Base-by-base conservation (phyloP, 2,888 invertebrate species). In the Nomada fucata region DNA sequence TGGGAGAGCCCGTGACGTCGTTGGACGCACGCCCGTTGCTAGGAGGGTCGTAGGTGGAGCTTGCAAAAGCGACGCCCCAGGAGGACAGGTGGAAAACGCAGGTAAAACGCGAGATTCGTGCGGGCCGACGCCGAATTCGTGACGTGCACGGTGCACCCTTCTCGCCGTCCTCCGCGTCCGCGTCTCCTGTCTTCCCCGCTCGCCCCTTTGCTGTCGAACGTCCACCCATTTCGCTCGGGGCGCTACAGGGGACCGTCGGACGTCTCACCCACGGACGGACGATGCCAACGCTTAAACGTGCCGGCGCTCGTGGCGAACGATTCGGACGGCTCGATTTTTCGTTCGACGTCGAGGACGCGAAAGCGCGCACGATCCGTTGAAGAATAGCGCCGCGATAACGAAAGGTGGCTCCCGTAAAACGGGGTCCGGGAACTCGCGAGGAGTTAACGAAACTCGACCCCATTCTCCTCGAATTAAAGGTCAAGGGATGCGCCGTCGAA, bases 11-110 rank as follows among this genome's bases (percentile, higher is more conserved):
- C 87, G 92, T 91, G 89, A 89, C 90, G 91, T 91, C 90, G 92
- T 92, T 92, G 92, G 92, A 91, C 92, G 92, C 87, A 86, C 80
- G 83, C 88, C 81, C 86, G 89, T 89, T 88, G 91, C 91, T 88
- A 92, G 93, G 93, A 90, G 92, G 92, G 91, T 86, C 87, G 92
- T 92, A 92, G 93, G 93, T 93, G 93, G 93, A 92, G 93, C 92
- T 85, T 90, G 83, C 67, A 76, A 82, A 57, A 92, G 92, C 83
- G 90, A 92, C 93, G 93, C 93, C 93, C 93, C 90, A 86, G 83
- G 81, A 90, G 85, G 90, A 93, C 93, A 93, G 93, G 93, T 93
- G 91, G 93, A 93, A 92, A 92, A 88, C 91, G 90, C 92, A 93
- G 93, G 92, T 92, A 89, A 90, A 91, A 79, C 86, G 82, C 81